Evolutionary conservation across 2,797 vertebrate genomes (phyloP), one percentile per base, ranked within the genome.

Genomic region (Sebastes kiyomatsui): DNA sequence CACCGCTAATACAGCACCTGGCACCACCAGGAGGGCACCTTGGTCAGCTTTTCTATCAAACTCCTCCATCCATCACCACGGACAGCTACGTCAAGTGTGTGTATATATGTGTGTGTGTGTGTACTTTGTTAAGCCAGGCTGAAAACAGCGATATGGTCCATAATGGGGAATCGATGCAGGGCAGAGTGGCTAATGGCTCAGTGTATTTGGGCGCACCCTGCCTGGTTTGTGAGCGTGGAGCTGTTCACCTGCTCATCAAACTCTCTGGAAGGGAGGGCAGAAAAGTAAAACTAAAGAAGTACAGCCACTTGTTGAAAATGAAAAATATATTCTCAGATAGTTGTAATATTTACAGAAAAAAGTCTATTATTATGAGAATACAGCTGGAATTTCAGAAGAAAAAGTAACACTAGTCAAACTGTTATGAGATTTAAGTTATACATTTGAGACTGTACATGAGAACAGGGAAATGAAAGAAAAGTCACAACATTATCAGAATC

Each of bases 151-250:
- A 66, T 74, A 67, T 78, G 3, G 13, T 33, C 52, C 60, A 6
- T 84, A 64, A 84, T 86, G 64, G 71, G 42, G 67, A 87, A 83
- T 83, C 66, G 18, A 78, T 86, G 83, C 67, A 38, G 66, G 60
- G 70, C 22, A 76, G 83, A 76, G 83, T 83, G 81, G 83, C 74
- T 72, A 77, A 83, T 72, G 67, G 56, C 72, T 83, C 14, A 5
- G 49, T 67, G 22, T 35, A 55, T 70, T 67, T 59, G 12, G 62
- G 67, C 64, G 55, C 61, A 13, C 23, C 16, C 13, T 46, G 70
- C 4, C 20, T 62, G 28, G 59, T 35, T 49, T 46, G 28, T 16
- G 6, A 22, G 55, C 61, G 30, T 60, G 38, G 30, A 25, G 33
- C 54, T 10, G 14, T 5, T 64, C 56, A 68, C 11, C 54, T 42